These are phyloP conservation scores for Pachycephala philippinensis DNA, from an alignment of 2,113 vertebrate species.

Conservation along the genomic window DNA sequence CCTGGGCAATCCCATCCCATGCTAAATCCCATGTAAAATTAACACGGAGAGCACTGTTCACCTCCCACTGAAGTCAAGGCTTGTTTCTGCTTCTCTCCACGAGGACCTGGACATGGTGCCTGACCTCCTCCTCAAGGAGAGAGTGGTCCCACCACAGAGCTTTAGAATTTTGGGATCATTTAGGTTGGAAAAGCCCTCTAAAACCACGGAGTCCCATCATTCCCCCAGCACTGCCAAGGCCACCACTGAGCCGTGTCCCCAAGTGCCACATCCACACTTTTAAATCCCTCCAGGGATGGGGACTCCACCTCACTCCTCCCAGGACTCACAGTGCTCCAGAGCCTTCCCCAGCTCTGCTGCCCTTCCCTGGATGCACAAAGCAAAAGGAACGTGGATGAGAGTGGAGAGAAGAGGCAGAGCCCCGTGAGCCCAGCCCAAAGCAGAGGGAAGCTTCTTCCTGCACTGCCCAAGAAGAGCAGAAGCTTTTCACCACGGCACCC, in stretches of 20 bases:
- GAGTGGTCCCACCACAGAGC: neutral
- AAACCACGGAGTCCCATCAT: rapidly evolving
- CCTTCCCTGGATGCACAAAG: neutral
- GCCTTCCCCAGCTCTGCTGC: neutral
- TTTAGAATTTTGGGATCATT: neutral
- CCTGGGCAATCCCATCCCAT: neutral
- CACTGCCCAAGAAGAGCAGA: neutral
- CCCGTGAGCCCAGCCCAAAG: neutral
- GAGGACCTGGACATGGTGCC: neutral
- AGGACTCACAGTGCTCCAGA: neutral
- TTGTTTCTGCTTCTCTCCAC: neutral
- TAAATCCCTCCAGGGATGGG: neutral
- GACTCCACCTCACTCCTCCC: neutral
- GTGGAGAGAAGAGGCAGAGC: neutral
- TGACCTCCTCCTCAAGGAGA: neutral
- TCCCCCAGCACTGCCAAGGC: neutral
- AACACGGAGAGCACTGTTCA: rapidly evolving
- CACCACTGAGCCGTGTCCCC: neutral
- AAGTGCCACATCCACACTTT: neutral
- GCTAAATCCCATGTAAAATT: neutral
- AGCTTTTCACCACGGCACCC: rapidly evolving
- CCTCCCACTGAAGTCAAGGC: neutral
- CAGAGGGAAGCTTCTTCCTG: neutral
- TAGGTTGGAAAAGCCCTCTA: neutral
- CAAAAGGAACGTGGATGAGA: neutral